phyloP scores from a whole-genome alignment of 2,797 vertebrate species.

The Gymnodraco acuticeps region DNA sequence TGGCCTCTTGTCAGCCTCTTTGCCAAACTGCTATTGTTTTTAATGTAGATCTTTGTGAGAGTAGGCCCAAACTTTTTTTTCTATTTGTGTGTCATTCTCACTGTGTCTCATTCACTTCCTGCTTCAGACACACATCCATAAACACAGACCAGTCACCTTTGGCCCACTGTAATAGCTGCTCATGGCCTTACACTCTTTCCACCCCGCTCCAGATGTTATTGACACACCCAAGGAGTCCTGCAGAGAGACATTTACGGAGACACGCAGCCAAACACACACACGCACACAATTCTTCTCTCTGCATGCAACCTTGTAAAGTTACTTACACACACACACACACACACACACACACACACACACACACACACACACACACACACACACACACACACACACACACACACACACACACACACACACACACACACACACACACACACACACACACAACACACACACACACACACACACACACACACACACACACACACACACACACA shows the following conservation, averaged over 20 bases:
- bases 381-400: not conserved
- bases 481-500: slow-evolving; percentile 8
- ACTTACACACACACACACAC: not conserved
- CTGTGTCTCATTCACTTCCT: slow-evolving; percentile 4
- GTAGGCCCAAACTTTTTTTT: not conserved
- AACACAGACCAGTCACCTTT: slow-evolving; percentile 63
- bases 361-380: slow-evolving; percentile 17
- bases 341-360: too few species aligned
- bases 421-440: not conserved
- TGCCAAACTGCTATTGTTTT: slow-evolving; percentile 7
- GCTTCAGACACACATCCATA: not conserved
- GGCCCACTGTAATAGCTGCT: slow-evolving; percentile 64
- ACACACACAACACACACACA: too few species aligned
- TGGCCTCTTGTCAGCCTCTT: slow-evolving; percentile 7
- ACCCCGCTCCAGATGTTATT: slow-evolving; percentile 74
- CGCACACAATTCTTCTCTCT: too few species aligned
- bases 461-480: slow-evolving; percentile 5
- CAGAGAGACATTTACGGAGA: slow-evolving; percentile 51
- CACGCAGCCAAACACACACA: slow-evolving; percentile 32
- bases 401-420: slow-evolving; percentile 5
- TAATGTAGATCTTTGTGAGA: not conserved
- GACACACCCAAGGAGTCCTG: slow-evolving; percentile 50
- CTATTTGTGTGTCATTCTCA: not conserved
- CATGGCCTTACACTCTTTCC: slow-evolving; percentile 51
- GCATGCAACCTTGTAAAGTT: not conserved